Evolutionary conservation across 1,140 invertebrate genomes (phyloP).

Genomic region (Drosophila mojavensis): DNA sequence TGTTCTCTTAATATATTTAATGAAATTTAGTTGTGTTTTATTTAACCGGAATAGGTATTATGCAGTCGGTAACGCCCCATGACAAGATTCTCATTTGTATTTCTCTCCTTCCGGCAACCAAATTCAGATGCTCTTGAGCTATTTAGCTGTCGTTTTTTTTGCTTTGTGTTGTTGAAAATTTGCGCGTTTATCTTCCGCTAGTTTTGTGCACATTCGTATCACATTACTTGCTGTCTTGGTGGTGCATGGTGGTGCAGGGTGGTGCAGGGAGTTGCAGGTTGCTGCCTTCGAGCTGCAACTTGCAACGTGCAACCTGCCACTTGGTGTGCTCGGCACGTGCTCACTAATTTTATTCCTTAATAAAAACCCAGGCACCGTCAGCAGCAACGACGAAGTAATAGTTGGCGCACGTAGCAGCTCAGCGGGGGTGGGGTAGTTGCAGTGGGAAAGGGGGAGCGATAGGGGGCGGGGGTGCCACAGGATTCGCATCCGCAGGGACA

Average conservation of each 20-base stretch:
- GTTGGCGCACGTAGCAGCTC: constrained; percentile 34
- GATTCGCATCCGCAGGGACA: not conserved
- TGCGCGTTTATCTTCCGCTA: constrained; percentile 66
- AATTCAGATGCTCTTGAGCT: constrained; percentile 27
- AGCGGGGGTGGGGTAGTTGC: too few species aligned
- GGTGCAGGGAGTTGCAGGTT: not conserved
- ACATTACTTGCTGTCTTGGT: constrained; percentile 52
- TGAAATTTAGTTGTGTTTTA: too few species aligned
- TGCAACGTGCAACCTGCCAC: constrained; percentile 27
- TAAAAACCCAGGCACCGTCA: constrained; percentile 63
- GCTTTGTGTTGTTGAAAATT: constrained; percentile 46
- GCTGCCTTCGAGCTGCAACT: constrained; percentile 21
- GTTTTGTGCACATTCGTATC: constrained; percentile 67
- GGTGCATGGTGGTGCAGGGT: constrained; percentile 16
- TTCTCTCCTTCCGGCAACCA: constrained; percentile 14
- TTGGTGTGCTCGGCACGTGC: constrained; percentile 74
- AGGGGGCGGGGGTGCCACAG: not conserved
- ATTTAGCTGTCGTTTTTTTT: constrained; percentile 45
- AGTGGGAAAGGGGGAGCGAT: too few species aligned
- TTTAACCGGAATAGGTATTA: too few species aligned
- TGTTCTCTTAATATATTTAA: too few species aligned
- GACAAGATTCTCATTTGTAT: constrained; percentile 2
- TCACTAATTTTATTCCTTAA: constrained; percentile 82
- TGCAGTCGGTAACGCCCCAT: too few species aligned
- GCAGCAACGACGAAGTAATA: constrained; percentile 14